phyloP scores from a whole-genome alignment of 2,888 invertebrate species.

The Meiosimyza decipiens region DNA sequence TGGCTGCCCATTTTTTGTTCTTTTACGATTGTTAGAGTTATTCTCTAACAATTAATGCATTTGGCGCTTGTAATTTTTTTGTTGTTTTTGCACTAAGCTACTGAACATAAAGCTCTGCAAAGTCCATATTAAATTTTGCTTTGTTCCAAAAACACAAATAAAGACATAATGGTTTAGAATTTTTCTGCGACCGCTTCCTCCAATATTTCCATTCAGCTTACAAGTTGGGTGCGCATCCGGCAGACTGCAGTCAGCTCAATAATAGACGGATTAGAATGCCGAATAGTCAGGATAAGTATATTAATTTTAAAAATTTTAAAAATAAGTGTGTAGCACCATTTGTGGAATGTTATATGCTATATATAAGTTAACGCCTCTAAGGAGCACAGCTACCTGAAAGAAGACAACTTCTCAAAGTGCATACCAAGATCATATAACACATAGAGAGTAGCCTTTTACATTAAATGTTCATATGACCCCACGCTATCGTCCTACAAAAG shows the following conservation, averaged over 20 bases:
- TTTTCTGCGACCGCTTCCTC: background rate
- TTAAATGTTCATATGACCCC: background rate
- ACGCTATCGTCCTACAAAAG: background rate
- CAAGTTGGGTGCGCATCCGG: background rate
- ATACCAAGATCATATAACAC: conserved; percentile 3
- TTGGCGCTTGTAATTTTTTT: too few species aligned
- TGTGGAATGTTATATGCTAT: background rate
- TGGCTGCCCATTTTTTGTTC: too few species aligned
- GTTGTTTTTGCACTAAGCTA: too few species aligned
- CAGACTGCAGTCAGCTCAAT: background rate
- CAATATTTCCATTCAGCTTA: background rate
- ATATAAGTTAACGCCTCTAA: background rate
- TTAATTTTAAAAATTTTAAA: background rate
- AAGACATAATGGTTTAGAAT: background rate
- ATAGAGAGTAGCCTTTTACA: background rate
- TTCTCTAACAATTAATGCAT: too few species aligned
- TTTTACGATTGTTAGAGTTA: too few species aligned
- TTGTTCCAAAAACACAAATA: too few species aligned
- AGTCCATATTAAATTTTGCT: too few species aligned
- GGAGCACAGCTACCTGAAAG: too few species aligned
- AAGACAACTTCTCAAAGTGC: background rate
- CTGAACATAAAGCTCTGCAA: too few species aligned
- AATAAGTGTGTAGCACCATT: background rate
- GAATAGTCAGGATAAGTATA: background rate
- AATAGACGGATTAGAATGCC: background rate